These are phyloP conservation scores for Embidobia sp. DNA, from an alignment of 2,888 invertebrate species.

Conservation along the genomic window DNA sequence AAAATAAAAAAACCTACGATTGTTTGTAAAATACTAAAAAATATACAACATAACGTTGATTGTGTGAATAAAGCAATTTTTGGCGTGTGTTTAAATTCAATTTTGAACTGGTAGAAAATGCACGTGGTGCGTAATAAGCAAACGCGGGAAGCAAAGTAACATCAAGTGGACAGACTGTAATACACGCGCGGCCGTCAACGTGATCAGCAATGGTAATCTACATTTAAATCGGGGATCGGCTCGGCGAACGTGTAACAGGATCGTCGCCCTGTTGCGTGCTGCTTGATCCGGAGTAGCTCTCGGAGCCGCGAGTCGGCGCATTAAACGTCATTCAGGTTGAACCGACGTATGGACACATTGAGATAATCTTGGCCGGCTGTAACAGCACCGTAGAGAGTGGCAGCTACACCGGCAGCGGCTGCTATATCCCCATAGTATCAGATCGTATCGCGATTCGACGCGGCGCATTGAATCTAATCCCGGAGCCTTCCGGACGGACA, in stretches of 20 bases:
- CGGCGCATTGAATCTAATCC: constrained; percentile 61
- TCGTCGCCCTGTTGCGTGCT: constrained; percentile 58
- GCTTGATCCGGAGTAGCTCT: constrained; percentile 49
- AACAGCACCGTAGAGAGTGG: constrained; percentile 49
- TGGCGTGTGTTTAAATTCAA: no score
- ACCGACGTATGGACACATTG: constrained; percentile 64
- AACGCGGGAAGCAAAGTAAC: constrained; percentile 6
- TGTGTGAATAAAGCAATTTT: no score
- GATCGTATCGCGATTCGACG: constrained; percentile 59
- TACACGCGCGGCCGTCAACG: constrained; percentile 51
- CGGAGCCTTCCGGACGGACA: constrained; percentile 59
- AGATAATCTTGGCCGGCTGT: constrained; percentile 59
- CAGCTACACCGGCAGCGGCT: constrained; percentile 48
- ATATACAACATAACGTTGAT: no score
- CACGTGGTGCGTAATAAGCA: constrained; percentile 3
- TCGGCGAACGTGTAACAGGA: constrained; percentile 61
- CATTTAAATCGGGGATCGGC: constrained; percentile 71
- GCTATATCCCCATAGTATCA: constrained; percentile 61
- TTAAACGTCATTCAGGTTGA: constrained; percentile 64
- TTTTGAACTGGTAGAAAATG: no score
- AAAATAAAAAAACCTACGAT: no score
- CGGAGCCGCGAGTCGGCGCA: constrained; percentile 44
- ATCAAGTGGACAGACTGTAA: constrained; percentile 29
- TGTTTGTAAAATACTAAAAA: no score
- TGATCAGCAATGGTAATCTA: constrained; percentile 67